phyloP scores from a whole-genome alignment of 2,888 invertebrate species.

The Linhomoeus sp. region DNA sequence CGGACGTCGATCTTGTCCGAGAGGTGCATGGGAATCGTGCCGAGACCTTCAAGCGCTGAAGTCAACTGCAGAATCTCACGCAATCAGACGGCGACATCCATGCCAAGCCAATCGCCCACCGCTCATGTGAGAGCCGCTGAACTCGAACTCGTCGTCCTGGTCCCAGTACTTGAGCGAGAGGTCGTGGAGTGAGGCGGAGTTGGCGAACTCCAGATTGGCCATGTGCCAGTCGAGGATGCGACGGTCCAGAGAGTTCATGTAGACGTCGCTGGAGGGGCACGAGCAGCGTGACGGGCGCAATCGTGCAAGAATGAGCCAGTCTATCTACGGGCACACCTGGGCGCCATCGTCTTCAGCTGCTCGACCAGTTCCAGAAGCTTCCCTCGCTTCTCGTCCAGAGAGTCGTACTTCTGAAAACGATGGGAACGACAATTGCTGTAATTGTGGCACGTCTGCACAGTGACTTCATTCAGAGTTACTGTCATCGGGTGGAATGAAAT shows the following conservation, averaged over 20 bases:
- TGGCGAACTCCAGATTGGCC: slow-evolving; percentile 94
- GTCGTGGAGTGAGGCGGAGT: slow-evolving; percentile 79
- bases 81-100: too few relatives aligned
- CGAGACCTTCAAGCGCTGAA: slow-evolving; percentile 83
- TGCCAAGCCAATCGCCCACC: slow-evolving; percentile 37
- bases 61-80: slow-evolving; percentile 27
- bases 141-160: slow-evolving; percentile 96
- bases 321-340: too few relatives aligned
- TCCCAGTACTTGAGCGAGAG: slow-evolving; percentile 95
- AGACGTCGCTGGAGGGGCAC: slow-evolving; percentile 79
- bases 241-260: slow-evolving; percentile 72
- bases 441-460: too few relatives aligned
- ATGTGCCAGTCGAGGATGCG: slow-evolving; percentile 98
- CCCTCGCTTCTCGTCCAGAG: neutral
- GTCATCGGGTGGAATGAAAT: too few relatives aligned
- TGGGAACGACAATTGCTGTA: too few relatives aligned
- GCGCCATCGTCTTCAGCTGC: neutral
- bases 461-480: too few relatives aligned
- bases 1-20: slow-evolving; percentile 81
- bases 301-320: too few relatives aligned
- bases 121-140: slow-evolving; percentile 89
- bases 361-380: neutral
- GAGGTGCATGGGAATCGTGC: slow-evolving; percentile 79
- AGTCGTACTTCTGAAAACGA: neutral
- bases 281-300: too few relatives aligned